A percentile compares a stretch with the other conserved stretches of the same genome.
Evolutionary conservation across 2,797 vertebrate species (phyloP).

Genomic region (Taenioides sp.): DNA sequence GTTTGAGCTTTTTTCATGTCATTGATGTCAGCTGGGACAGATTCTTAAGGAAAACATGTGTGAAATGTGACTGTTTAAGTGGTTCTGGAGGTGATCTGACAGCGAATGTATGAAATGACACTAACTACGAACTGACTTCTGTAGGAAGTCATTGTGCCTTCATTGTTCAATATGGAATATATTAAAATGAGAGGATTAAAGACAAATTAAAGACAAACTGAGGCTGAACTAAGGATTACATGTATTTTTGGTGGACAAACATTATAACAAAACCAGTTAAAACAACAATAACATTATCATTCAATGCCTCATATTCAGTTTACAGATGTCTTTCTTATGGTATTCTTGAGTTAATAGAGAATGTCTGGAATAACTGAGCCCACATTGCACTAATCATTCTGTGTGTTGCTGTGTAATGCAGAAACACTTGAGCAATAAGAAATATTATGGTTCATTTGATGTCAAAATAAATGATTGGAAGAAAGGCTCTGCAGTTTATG

Average conservation of each 20-base stretch:
- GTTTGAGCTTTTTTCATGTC: constrained; percentile 5
- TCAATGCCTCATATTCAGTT: neutral
- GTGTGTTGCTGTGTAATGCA: too few species aligned
- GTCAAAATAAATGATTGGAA: neutral
- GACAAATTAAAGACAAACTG: too few species aligned
- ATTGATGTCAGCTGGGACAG: constrained; percentile 12
- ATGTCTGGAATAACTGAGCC: too few species aligned
- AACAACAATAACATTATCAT: too few species aligned
- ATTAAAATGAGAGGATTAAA: neutral
- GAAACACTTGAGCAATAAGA: too few species aligned
- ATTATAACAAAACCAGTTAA: neutral
- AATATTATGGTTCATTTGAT: too few species aligned
- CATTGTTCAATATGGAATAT: neutral
- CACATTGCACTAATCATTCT: too few species aligned
- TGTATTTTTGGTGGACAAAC: neutral
- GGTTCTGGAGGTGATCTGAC: constrained; percentile 22
- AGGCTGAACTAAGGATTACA: neutral
- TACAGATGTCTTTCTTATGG: too few species aligned
- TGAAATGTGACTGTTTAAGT: constrained; percentile 16
- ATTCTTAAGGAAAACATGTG: constrained; percentile 33
- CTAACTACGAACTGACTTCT: constrained; percentile 1
- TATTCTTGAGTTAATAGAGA: too few species aligned
- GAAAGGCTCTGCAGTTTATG: neutral
- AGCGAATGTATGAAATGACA: constrained; percentile 28
- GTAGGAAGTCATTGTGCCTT: neutral